Evolutionary conservation across 2,113 vertebrate species (phyloP).

Genomic region (Sturnus vulgaris): DNA sequence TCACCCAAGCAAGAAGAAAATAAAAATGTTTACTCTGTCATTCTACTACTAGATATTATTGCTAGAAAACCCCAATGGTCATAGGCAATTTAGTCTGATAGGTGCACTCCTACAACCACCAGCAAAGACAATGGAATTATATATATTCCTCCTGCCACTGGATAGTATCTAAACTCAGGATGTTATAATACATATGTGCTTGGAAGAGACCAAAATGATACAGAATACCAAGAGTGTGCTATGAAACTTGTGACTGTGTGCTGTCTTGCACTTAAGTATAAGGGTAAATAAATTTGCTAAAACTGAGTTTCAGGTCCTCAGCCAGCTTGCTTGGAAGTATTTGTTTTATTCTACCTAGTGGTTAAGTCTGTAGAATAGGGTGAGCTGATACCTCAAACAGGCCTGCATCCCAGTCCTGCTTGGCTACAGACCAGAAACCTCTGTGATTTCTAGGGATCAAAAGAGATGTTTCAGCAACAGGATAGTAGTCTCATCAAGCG

Average conservation of each 20-base stretch:
- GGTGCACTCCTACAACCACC: background rate
- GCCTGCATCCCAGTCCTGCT: rapidly evolving
- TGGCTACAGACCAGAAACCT: background rate
- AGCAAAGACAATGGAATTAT: background rate
- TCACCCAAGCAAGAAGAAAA: conserved; percentile 57
- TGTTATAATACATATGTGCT: background rate
- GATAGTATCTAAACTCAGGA: background rate
- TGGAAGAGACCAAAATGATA: background rate
- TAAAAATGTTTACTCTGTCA: conserved; percentile 8
- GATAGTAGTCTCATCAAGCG: background rate
- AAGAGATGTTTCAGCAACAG: background rate
- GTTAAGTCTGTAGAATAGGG: background rate
- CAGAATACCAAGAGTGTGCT: background rate
- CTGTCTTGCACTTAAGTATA: rapidly evolving
- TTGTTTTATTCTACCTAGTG: background rate
- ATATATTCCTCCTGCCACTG: background rate
- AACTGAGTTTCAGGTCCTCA: background rate
- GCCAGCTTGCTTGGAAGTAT: background rate
- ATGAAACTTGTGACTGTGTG: background rate
- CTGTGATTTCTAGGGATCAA: background rate
- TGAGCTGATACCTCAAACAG: background rate
- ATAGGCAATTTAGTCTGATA: background rate
- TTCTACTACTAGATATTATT: conserved; percentile 1
- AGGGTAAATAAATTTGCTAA: background rate
- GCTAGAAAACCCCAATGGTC: background rate